A percentile compares a stretch with the other conserved stretches of the same genome.
Conservation (phyloP, 1,140 invertebrate species). For the Bombus waltoni region DNA sequence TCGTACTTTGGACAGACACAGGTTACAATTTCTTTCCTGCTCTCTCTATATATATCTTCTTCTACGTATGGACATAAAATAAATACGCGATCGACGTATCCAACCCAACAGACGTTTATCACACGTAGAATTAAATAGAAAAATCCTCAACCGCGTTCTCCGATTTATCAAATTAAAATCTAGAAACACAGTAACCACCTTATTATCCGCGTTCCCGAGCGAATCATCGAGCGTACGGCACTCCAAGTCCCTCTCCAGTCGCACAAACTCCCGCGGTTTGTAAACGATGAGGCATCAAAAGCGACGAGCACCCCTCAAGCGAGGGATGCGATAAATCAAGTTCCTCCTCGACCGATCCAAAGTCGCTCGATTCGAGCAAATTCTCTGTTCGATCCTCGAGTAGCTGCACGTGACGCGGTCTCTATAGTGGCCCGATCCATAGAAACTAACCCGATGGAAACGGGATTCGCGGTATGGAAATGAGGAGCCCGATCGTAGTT, state of each 20-base stretch:
- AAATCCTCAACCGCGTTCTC: not conserved
- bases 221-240: not conserved
- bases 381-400: not conserved
- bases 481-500: not conserved
- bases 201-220: not conserved
- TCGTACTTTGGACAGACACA: too few relatives aligned
- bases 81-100: not conserved
- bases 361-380: not conserved
- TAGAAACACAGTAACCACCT: not conserved
- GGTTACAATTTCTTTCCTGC: too few relatives aligned
- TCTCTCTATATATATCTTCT: too few relatives aligned
- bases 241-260: not conserved
- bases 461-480: constrained; percentile 25
- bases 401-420: constrained; percentile 5
- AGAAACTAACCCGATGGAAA: constrained; percentile 12
- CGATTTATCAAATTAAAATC: not conserved
- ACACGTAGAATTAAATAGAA: not conserved
- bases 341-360: not conserved
- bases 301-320: not conserved
- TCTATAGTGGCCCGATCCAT: not conserved
- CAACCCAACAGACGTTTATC: not conserved
- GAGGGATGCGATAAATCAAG: constrained; percentile 4
- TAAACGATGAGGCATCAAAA: not conserved
- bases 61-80: not conserved
- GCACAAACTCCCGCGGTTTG: not conserved